These are phyloP conservation scores for Magallana angulata DNA, from an alignment of 1,140 invertebrate genomes.

Conservation along the genomic window DNA sequence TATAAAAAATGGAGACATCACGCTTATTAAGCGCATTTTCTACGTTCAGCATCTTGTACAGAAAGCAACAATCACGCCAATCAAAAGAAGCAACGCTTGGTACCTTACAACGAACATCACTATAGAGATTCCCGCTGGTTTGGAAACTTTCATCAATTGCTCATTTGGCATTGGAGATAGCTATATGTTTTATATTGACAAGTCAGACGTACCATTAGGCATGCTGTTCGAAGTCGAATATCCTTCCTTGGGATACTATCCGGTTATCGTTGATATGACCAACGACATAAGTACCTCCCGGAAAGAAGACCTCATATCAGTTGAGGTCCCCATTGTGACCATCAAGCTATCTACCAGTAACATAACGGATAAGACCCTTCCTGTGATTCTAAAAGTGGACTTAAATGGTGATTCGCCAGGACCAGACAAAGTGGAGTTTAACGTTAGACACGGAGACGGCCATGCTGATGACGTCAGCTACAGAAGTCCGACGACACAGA, in stretches of 20 bases:
- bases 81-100: constrained; percentile 60
- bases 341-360: constrained; percentile 61
- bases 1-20: constrained; percentile 47
- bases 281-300: constrained; percentile 69
- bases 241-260: constrained; percentile 69
- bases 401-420: constrained; percentile 63
- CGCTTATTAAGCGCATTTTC: constrained; percentile 59
- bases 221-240: constrained; percentile 63
- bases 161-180: constrained; percentile 66
- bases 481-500: constrained; percentile 52
- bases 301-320: constrained; percentile 65
- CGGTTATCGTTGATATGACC: constrained; percentile 61
- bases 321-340: constrained; percentile 70
- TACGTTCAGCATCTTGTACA: constrained; percentile 58
- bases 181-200: constrained; percentile 67
- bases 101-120: constrained; percentile 68
- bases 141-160: constrained; percentile 68
- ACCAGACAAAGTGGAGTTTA: constrained; percentile 65
- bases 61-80: constrained; percentile 58
- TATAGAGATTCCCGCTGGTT: constrained; percentile 63
- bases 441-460: constrained; percentile 69
- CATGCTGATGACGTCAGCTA: constrained; percentile 46
- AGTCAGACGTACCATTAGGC: constrained; percentile 43
- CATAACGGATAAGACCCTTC: constrained; percentile 62
- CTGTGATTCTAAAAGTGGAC: constrained; percentile 62